Conservation (phyloP, 2,888 invertebrate species). For the Tolmerus cingulatus region DNA sequence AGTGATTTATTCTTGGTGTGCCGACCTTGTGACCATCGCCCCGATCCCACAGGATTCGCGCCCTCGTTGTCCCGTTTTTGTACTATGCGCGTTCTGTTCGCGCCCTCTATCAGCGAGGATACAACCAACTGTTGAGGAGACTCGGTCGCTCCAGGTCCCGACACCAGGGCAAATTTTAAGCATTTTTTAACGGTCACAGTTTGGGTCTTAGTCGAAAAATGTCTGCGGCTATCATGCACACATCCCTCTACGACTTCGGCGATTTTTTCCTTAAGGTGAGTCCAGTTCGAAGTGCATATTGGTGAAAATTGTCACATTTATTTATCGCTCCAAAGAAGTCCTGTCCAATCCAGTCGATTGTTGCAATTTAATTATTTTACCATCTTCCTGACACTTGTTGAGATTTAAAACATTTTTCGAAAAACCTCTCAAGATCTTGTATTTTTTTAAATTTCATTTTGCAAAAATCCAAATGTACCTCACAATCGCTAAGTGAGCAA, state of each 20-base stretch:
- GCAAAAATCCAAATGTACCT: no score
- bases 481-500: background rate
- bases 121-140: background rate
- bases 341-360: no score
- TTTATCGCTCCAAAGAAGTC: no score
- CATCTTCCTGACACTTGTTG: no score
- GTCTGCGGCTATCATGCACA: conserved; percentile 49
- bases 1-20: background rate
- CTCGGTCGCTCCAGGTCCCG: background rate
- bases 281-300: background rate
- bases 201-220: conserved; percentile 13
- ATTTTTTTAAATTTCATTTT: no score
- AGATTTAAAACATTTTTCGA: no score
- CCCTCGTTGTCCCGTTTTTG: background rate
- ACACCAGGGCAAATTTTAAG: background rate
- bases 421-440: no score
- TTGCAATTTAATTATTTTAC: no score
- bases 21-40: background rate
- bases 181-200: background rate
- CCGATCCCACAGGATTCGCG: background rate
- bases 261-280: conserved; percentile 47
- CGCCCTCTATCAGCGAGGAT: background rate
- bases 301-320: background rate
- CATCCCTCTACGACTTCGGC: conserved; percentile 47
- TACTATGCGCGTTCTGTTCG: background rate